A percentile compares a stretch with the other conserved stretches of the same genome.
phyloP scores from a whole-genome alignment of 2,888 invertebrate genomes.

The Archaeoteleia sp. region DNA sequence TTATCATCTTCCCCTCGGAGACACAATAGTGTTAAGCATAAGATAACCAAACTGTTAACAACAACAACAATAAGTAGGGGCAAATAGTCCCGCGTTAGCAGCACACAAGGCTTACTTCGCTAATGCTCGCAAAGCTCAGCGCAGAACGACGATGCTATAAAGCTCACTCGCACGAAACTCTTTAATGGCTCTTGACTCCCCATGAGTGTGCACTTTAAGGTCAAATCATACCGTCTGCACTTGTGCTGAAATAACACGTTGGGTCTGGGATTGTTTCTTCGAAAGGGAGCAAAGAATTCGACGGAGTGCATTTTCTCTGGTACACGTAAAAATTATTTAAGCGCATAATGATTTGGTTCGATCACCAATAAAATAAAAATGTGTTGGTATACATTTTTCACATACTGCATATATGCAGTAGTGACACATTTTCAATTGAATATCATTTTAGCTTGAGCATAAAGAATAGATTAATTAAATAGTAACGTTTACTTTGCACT shows the following conservation, averaged over 20 bases:
- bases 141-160: no score
- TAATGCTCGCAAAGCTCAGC: constrained; percentile 43
- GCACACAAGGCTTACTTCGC: constrained; percentile 29
- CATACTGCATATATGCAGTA: no score
- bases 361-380: no score
- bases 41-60: constrained; percentile 63
- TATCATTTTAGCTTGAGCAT: no score
- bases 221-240: constrained; percentile 12
- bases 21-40: constrained; percentile 71
- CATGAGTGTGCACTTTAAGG: constrained; percentile 34
- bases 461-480: no score
- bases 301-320: no score
- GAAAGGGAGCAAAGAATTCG: no score
- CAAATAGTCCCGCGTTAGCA: constrained; percentile 28
- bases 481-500: no score
- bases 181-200: constrained; percentile 57
- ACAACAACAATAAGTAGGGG: constrained; percentile 7
- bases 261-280: constrained; percentile 16
- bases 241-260: constrained; percentile 29
- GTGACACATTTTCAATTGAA: no score
- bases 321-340: no score
- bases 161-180: constrained; percentile 59
- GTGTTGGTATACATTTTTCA: no score
- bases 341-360: no score
- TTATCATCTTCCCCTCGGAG: constrained; percentile 63